Base-by-base conservation (phyloP, 2,888 invertebrate species). In the Kryphioiulus occultus region DNA sequence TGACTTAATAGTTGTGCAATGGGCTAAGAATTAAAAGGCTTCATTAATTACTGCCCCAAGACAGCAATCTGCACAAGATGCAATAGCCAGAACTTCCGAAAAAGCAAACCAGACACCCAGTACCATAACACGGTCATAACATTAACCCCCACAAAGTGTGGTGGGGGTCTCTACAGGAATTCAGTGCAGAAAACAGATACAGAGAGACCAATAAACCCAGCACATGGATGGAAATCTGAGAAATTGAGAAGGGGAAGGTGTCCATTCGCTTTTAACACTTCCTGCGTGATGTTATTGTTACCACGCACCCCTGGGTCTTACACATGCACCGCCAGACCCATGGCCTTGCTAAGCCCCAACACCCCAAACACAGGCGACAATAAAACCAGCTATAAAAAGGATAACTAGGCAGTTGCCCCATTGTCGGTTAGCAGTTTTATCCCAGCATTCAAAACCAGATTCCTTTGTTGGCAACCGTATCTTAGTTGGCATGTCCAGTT, bases 381-480 rank as follows among this genome's bases (percentile, higher is more conserved):
- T 78, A 78, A 78, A 78, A 26, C 78, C 17, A 30, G 78, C 78
- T 78, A 78, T 78, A 78, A 78, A 78, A 78, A 30, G 78, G 30
- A 78, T 78, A 78, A 78, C 26, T 78, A 78, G 78, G 78, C 78
- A 78, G 78, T 78, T 78, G 78, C 78, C 78, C 78, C 78, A 78
- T 78, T 78, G 78, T 78, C 30, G 78, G 78, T 78, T 78, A 78
- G 78, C 78, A 78, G 78, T 78, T 78, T 78, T 78, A 78, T 30
- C 30, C 78, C 78, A 30, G 30, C 78, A 32, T 78, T 78, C 15
- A 32, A 78, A 78, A 78, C 78, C 78, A 78, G 78, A 78, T 78
- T 78, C 78, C 78, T 32, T 78, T 78, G 78, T 85, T 32, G 1
- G 35, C 19, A n/a, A 35, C 35, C n/a, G 35, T 84, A 44, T 85